phyloP scores from a whole-genome alignment of 2,797 vertebrate species.

The Fundulus diaphanus region DNA sequence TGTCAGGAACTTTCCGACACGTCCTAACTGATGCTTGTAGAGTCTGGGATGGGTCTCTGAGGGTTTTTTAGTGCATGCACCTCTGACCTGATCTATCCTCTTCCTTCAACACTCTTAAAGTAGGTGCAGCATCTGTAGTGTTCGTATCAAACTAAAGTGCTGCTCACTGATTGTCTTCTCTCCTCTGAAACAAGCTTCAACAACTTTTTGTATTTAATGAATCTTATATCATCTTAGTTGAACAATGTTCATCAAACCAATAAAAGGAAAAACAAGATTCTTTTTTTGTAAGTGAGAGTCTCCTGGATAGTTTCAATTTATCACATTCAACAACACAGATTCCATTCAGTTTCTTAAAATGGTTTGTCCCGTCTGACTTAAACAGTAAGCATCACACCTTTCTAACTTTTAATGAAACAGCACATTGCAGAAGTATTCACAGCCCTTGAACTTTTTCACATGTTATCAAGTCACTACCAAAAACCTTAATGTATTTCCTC shows the following conservation, averaged over 20 bases:
- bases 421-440: too few species aligned
- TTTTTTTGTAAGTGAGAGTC: too few species aligned
- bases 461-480: too few species aligned
- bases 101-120: neutral
- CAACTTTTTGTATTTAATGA: too few species aligned
- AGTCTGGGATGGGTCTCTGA: neutral
- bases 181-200: neutral
- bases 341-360: too few species aligned
- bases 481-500: neutral
- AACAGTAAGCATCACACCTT: too few species aligned
- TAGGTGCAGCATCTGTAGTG: neutral
- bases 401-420: too few species aligned
- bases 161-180: neutral
- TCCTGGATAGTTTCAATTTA: neutral
- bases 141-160: neutral
- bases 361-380: too few species aligned
- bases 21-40: neutral
- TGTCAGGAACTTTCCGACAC: neutral
- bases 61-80: neutral
- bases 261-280: too few species aligned
- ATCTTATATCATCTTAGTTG: too few species aligned
- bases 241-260: too few species aligned
- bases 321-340: neutral
- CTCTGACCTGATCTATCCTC: neutral
- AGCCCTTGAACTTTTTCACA: too few species aligned